A percentile compares a stretch with the other conserved stretches of the same genome.
Conservation (phyloP, 2,113 vertebrate genomes). For the Trichechus manatus region DNA sequence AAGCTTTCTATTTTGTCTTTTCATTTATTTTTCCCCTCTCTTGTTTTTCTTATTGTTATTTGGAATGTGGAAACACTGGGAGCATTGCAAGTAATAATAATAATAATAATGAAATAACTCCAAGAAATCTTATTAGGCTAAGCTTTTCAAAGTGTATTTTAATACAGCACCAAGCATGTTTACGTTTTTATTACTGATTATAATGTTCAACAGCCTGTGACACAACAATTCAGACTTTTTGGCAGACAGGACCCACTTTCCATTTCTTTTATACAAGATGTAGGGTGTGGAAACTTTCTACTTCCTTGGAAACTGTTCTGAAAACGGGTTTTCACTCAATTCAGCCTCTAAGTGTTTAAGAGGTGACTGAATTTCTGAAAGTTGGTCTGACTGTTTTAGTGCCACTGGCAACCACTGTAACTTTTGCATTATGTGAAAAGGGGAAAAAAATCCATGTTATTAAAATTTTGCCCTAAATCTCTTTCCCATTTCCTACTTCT, state of each 20-base stretch:
- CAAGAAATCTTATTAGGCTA: slow-evolving; percentile 67
- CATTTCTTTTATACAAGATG: slow-evolving; percentile 88
- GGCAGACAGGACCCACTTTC: slow-evolving; percentile 87
- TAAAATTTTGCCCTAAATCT: slow-evolving; percentile 85
- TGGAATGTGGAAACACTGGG: slow-evolving; percentile 61
- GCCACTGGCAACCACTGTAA: slow-evolving; percentile 84
- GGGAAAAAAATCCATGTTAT: slow-evolving; percentile 83
- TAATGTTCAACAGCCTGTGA: slow-evolving; percentile 83
- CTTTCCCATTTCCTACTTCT: slow-evolving; percentile 81
- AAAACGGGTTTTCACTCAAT: slow-evolving; percentile 91
- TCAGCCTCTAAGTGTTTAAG: slow-evolving; percentile 91
- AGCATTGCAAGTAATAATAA: slow-evolving; percentile 64
- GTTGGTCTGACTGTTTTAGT: slow-evolving; percentile 87
- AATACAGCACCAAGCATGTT: slow-evolving; percentile 84
- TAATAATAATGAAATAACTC: slow-evolving; percentile 24
- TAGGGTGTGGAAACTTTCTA: slow-evolving; percentile 92
- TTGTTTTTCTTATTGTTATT: slow-evolving; percentile 66
- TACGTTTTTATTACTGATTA: slow-evolving; percentile 83
- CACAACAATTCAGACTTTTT: slow-evolving; percentile 86
- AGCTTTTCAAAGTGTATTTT: slow-evolving; percentile 79
- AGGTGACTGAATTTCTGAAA: slow-evolving; percentile 91
- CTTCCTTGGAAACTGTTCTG: slow-evolving; percentile 92
- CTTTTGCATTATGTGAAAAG: slow-evolving; percentile 88
- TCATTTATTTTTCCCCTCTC: slow-evolving; percentile 6
- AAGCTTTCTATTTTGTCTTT: background rate